Base-by-base conservation (phyloP, 2,113 vertebrate genomes). In the Oncorhynchus kisutch region DNA sequence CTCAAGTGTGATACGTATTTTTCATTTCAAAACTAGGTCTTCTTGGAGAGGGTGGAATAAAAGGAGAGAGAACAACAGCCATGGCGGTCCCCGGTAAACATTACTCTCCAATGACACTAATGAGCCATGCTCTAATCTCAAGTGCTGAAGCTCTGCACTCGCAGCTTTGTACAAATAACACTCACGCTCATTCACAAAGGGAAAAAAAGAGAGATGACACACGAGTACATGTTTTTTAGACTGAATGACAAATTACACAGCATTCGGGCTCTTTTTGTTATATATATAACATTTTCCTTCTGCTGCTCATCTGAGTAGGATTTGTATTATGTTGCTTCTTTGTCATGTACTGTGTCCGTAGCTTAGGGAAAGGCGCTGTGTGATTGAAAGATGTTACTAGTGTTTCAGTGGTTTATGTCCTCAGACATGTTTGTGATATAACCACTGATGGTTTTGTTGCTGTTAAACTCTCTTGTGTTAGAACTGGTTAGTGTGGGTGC, bases 101-200 rank as follows among this genome's bases (percentile, higher is more conserved):
- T 77, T 81, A 74, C 16, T 81, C 86, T 82, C 72, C 60, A 75
- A 25, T 82, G 73, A 80, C 34, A 27, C 71, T 83, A 87, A 88
- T 79, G 68, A 87, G 79, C 66, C 75, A 71, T 73, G 73, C 89
- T 89, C 80, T 34, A 80, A 82, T 83, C 81, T 91, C 76, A 86
- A 86, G 75, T 88, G 85, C 80, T 82, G 80, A 75, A 75, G 79
- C 78, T 73, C 81, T 65, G 78, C 80, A 27, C 73, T 62, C 68
- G 69, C 67, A 70, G 77, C 73, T 77, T 75, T 72, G 66, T 76
- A 67, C 78, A 82, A 75, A 77, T 73, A 77, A 80, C 72, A 67
- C 67, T 71, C 70, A 16, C 69, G 57, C 71, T 72, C 39, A 70
- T 81, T 77, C 69, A 48, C 70, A 45, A 72, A 70, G 51, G 69